Conservation (phyloP, 2,113 vertebrate genomes). For the Cyphomyrus discorhynchus region DNA sequence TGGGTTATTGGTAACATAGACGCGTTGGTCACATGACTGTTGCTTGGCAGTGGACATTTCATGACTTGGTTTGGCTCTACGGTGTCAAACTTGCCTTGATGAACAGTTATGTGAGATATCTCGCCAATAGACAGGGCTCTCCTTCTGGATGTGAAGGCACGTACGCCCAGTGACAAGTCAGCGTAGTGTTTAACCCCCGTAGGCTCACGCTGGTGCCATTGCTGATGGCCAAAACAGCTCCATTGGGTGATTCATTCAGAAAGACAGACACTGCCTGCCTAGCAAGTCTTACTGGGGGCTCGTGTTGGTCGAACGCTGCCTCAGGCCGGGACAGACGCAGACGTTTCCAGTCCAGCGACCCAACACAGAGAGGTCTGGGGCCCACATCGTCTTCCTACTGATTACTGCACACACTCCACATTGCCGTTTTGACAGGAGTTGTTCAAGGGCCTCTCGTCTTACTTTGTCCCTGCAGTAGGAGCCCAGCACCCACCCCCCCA, state of each 20-base stretch:
- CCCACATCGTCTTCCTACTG: slow-evolving; percentile 49
- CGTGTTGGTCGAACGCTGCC: slow-evolving; percentile 45
- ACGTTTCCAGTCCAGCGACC: slow-evolving; percentile 61
- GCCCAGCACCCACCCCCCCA: slow-evolving; percentile 29
- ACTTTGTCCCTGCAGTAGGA: slow-evolving; percentile 50
- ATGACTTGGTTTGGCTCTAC: not conserved
- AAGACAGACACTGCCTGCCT: slow-evolving; percentile 41
- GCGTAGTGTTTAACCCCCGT: not conserved
- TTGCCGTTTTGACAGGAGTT: slow-evolving; percentile 61
- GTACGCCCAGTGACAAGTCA: not conserved
- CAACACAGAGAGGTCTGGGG: slow-evolving; percentile 42
- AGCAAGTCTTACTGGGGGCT: slow-evolving; percentile 41
- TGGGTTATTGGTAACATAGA: not conserved
- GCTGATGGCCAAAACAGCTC: not conserved
- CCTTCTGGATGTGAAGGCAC: not conserved
- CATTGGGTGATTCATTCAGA: slow-evolving; percentile 38
- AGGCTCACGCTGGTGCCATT: not conserved
- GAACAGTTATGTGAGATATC: not conserved
- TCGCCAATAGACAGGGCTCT: not conserved
- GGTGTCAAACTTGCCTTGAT: not conserved
- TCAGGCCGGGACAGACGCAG: slow-evolving; percentile 49
- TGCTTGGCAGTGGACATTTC: not conserved
- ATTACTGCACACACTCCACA: slow-evolving; percentile 52
- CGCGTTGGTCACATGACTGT: not conserved
- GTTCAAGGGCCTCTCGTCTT: slow-evolving; percentile 48